These are phyloP conservation scores for Argyrosomus regius DNA, from an alignment of 2,797 vertebrate species.

Conservation along the genomic window DNA sequence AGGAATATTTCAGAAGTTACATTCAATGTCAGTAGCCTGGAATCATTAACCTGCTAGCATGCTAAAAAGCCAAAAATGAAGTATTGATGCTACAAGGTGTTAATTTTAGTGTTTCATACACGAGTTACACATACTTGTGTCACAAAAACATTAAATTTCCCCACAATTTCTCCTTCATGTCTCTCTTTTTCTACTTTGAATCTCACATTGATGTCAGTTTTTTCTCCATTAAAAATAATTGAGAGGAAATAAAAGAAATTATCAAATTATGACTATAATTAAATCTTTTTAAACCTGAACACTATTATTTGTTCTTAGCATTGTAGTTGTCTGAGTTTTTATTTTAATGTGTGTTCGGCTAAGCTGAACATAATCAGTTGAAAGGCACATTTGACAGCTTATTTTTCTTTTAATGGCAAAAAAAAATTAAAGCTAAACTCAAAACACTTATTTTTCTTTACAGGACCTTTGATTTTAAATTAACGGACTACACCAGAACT, in stretches of 20 bases:
- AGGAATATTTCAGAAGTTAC: not conserved
- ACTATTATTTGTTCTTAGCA: too few species aligned
- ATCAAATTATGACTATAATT: too few species aligned
- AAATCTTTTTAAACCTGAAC: too few species aligned
- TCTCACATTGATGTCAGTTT: not conserved
- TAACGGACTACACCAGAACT: not conserved
- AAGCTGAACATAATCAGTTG: not conserved
- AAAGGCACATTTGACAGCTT: not conserved
- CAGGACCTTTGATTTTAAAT: not conserved
- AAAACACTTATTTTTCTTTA: not conserved
- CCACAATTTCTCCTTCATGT: not conserved
- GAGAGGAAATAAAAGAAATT: too few species aligned
- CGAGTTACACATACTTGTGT: too few species aligned
- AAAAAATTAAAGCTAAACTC: not conserved
- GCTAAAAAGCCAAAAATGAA: not conserved
- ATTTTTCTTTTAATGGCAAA: not conserved
- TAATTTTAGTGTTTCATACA: too few species aligned
- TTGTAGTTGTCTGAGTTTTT: too few species aligned
- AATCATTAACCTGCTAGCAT: not conserved
- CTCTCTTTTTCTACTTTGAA: not conserved
- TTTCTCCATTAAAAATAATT: not conserved
- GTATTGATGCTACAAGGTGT: too few species aligned
- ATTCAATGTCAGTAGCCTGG: not conserved
- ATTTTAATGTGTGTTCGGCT: not conserved
- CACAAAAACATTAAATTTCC: not conserved